Evolutionary conservation across 2,797 vertebrate genomes (phyloP), one percentile per base, ranked within the genome.

Genomic region (Phoxinus dragarum): DNA sequence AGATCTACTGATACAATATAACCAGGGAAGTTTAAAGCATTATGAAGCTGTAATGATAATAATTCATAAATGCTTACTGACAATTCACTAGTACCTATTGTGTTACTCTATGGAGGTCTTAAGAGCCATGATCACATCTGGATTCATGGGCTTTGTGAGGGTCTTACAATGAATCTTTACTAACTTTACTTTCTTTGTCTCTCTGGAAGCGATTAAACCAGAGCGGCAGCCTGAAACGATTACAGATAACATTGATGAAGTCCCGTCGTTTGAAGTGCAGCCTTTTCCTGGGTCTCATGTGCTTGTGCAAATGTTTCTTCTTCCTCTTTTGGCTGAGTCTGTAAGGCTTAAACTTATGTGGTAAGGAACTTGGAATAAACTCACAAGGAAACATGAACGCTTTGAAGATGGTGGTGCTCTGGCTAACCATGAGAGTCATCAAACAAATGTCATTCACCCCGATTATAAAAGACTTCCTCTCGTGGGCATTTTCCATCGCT

Each of bases 221-320:
- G 89, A 91, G 91, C 93, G 93, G 92, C 94, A 95, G 95, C 94
- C 91, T 95, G 95, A 94, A 97, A 93, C 95, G 92, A 96, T 96
- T 96, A 95, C 96, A 95, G 96, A 96, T 96, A 94, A 94, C 94
- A 93, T 91, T 96, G 96, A 97, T 97, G 95, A 95, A 95, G 94
- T 96, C 96, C 95, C 93, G 88, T 96, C 94, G 95, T 96, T 97
- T 96, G 94, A 95, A 93, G 93, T 94, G 93, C 92, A 91, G 91
- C 90, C 90, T n/a, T 86, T 75, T 80, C 61, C 68, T 77, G 84
- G 85, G 88, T 19, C 71, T 73, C 73, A 40, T 38, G 36, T 42
- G 42, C 89, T 89, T 86, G 90, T 92, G 90, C 92, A 92, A 95
- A 94, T 78, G 92, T 89, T 92, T 93, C 93, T 92, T 89, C 90